These are phyloP conservation scores for Lytechinus variegatus DNA, from an alignment of 35 echinoderm and acorn worm genomes.

Conservation along the genomic window DNA sequence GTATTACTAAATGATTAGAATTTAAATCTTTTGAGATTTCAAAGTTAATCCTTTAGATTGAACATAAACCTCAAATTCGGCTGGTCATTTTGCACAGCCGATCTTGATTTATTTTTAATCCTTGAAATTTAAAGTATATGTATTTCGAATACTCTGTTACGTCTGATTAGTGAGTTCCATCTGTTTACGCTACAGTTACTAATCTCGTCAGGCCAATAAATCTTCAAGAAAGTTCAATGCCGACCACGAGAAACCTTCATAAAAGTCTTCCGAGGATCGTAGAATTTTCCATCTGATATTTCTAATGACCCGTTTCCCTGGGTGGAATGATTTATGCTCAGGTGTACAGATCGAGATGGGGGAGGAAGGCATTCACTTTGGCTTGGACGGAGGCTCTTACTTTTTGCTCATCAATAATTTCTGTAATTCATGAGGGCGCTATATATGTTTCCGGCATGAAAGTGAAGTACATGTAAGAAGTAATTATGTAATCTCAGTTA, in stretches of 20 bases:
- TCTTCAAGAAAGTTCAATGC: background rate
- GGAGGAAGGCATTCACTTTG: background rate
- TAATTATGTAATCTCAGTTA: no score
- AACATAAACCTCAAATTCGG: no score
- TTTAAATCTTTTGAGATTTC: no score
- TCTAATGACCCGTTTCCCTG: constrained; percentile 35
- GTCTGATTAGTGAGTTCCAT: background rate
- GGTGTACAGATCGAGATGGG: background rate
- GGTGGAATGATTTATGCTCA: background rate
- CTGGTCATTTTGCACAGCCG: no score
- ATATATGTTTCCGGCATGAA: background rate
- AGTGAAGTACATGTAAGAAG: background rate
- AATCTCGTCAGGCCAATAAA: constrained; percentile 15
- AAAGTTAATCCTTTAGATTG: no score
- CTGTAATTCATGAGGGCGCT: background rate
- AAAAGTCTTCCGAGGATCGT: background rate
- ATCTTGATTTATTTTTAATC: background rate
- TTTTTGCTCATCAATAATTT: background rate
- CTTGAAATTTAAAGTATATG: background rate
- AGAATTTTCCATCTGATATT: constrained; percentile 1
- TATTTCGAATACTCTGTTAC: background rate
- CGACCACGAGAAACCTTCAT: background rate
- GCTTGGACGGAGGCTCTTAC: background rate
- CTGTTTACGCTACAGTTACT: background rate
- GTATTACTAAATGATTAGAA: no score